Percentiles rank a stretch among this genome's conserved stretches.
These are phyloP conservation scores for Ametastegia equiseti DNA, from an alignment of 2,888 invertebrate genomes.

Conservation along the genomic window DNA sequence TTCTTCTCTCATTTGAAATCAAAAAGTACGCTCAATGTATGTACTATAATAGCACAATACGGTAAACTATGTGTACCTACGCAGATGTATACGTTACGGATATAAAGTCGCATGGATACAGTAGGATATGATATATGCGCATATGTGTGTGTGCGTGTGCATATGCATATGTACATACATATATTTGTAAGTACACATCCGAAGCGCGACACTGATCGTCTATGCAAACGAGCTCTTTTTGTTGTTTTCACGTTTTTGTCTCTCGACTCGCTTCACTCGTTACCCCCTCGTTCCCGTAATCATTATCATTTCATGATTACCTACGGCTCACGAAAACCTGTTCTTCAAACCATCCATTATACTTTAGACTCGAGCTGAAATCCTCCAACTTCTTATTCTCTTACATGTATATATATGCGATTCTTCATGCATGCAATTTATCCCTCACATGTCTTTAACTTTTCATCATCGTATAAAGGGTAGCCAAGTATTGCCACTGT, in stretches of 20 bases:
- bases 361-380: background rate
- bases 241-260: background rate
- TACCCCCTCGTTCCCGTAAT: background rate
- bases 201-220: background rate
- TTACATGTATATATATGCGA: background rate
- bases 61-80: no score
- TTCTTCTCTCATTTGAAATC: conserved; percentile 10
- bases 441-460: no score
- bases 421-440: no score
- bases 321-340: conserved; percentile 7
- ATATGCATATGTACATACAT: background rate
- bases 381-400: background rate
- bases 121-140: background rate
- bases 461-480: no score
- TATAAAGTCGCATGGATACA: background rate
- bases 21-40: no score
- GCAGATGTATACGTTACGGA: background rate
- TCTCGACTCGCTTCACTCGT: conserved; percentile 12
- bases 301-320: conserved; percentile 33
- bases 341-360: background rate
- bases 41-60: no score
- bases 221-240: conserved; percentile 31
- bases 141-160: background rate
- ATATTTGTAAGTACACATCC: background rate
- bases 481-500: no score